A percentile compares a stretch with the other conserved stretches of the same genome.
Conservation (phyloP, 2,113 vertebrate genomes). For the Leptocoma aspasia region DNA sequence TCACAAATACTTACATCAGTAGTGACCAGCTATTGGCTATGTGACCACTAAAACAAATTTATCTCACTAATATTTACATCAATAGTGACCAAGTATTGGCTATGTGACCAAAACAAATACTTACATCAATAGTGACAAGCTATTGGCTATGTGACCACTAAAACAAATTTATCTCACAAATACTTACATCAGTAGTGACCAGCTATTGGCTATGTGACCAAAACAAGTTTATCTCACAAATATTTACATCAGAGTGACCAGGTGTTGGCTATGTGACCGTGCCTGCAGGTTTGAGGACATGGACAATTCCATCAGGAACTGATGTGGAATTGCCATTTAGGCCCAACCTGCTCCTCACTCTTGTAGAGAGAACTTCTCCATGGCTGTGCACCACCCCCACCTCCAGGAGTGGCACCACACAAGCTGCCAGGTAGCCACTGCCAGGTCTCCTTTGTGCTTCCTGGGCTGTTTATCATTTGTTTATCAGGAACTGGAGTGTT, state of each 20-base stretch:
- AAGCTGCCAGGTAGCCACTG: background rate
- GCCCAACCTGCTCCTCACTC: background rate
- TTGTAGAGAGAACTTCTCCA: background rate
- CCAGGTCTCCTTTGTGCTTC: background rate
- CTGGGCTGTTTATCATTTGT: background rate
- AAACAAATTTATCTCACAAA: background rate
- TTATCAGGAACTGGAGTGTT: background rate
- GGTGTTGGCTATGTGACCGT: background rate
- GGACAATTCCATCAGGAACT: background rate
- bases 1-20: background rate
- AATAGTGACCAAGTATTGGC: too few species aligned
- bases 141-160: too few species aligned
- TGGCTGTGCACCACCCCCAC: fast-evolving
- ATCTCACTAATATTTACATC: background rate
- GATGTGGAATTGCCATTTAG: background rate
- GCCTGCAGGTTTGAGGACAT: background rate
- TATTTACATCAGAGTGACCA: background rate
- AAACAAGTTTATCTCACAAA: background rate
- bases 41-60: background rate
- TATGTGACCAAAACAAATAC: too few species aligned
- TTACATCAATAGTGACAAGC: too few species aligned
- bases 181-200: background rate
- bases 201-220: background rate
- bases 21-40: background rate
- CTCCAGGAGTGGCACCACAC: background rate